Conservation (phyloP, 2,888 invertebrate genomes). For the Molanna angustata region DNA sequence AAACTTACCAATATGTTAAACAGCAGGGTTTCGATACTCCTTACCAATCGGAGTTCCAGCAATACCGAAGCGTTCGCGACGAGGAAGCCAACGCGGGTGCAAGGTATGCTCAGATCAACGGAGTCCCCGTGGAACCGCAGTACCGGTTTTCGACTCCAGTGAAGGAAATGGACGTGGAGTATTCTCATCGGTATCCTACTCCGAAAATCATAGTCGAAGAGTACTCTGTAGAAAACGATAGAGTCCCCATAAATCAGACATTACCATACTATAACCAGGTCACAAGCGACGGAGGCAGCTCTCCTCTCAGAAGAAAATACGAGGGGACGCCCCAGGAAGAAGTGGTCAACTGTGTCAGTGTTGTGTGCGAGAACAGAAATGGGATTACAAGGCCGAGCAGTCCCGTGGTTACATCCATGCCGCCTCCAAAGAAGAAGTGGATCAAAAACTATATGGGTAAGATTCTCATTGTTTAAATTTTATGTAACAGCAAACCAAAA, state of each 20-base stretch:
- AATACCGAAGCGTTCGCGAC: no score
- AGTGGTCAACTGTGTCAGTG: neutral
- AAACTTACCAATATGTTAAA: neutral
- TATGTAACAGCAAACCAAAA: no score
- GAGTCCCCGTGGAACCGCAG: no score
- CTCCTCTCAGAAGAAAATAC: constrained; percentile 30
- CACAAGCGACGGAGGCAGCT: constrained; percentile 2
- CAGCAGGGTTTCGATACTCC: neutral
- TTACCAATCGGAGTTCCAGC: no score
- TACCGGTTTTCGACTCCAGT: no score
- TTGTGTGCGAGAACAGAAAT: neutral
- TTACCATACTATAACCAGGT: neutral
- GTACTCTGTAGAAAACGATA: neutral
- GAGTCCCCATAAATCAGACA: neutral
- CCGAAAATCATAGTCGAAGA: neutral
- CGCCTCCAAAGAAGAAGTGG: constrained; percentile 74
- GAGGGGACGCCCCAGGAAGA: constrained; percentile 30
- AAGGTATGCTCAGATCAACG: no score
- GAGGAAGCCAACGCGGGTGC: no score
- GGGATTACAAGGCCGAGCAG: constrained; percentile 37
- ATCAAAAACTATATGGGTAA: constrained; percentile 65
- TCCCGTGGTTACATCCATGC: constrained; percentile 33
- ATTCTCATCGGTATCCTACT: neutral
- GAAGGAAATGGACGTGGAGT: neutral
- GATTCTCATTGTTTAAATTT: no score